Percentiles rank a stretch among this genome's conserved stretches.
Evolutionary conservation across 2,797 vertebrate species (phyloP).

Genomic region (Hyperoplus lanceolatus): DNA sequence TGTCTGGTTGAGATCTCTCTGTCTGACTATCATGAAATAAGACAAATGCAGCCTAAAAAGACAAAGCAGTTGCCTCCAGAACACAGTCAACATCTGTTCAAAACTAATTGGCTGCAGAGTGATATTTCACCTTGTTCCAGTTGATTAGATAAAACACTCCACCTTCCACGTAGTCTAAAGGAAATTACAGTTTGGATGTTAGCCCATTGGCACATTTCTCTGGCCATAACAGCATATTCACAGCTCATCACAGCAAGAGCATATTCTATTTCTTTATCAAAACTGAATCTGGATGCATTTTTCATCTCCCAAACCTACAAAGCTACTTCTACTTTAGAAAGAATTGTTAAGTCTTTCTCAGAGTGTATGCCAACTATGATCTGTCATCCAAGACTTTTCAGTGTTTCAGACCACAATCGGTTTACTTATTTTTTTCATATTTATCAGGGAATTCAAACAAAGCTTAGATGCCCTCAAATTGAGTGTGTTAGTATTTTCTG

Average conservation of each 20-base stretch:
- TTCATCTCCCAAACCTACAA: not conserved
- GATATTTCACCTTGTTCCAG: conserved; percentile 23
- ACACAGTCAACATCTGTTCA: conserved; percentile 47
- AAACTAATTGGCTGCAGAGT: conserved; percentile 40
- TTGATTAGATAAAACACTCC: conserved; percentile 11
- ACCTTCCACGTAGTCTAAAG: not conserved
- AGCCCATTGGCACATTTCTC: not conserved
- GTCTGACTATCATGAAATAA: conserved; percentile 18
- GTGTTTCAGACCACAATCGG: conserved; percentile 8
- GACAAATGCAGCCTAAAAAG: conserved; percentile 25
- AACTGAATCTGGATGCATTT: not conserved
- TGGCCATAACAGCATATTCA: not conserved
- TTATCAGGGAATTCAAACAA: not conserved
- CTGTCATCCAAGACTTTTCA: not conserved
- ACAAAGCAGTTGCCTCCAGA: conserved; percentile 16
- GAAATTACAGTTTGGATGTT: conserved; percentile 14
- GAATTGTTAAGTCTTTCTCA: not conserved
- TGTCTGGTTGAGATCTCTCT: conserved; percentile 21
- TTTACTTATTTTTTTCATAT: not conserved
- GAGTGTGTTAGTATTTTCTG: not conserved
- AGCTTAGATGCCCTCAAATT: not conserved
- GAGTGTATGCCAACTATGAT: not conserved
- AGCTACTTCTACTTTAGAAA: conserved; percentile 1
- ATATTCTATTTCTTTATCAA: not conserved
- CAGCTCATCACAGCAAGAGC: not conserved